Evolutionary conservation across 2,888 invertebrate species (phyloP).

Genomic region (Syritta pipiens): DNA sequence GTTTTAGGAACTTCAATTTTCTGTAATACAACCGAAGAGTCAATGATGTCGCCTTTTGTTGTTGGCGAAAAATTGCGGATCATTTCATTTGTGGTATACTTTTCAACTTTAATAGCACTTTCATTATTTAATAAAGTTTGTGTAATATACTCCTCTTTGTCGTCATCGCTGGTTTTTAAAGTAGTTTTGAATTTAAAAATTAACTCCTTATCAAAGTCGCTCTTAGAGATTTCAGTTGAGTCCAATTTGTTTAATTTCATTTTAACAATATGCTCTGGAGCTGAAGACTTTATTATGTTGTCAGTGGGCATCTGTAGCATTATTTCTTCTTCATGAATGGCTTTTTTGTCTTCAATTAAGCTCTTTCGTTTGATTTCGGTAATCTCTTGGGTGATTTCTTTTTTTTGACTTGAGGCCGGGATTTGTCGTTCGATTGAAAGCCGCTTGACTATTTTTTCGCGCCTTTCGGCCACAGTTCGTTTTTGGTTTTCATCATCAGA

Average conservation of each 20-base stretch:
- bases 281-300: constrained; percentile 78
- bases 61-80: constrained; percentile 61
- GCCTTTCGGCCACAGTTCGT: constrained; percentile 87
- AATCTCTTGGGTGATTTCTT: constrained; percentile 87
- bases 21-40: not conserved
- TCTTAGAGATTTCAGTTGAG: constrained; percentile 76
- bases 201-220: constrained; percentile 78
- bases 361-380: constrained; percentile 86
- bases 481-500: constrained; percentile 84
- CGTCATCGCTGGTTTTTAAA: too few species aligned
- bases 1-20: too few species aligned
- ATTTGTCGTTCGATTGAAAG: constrained; percentile 85
- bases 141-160: too few species aligned
- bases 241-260: constrained; percentile 79
- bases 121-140: too few species aligned
- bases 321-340: constrained; percentile 79
- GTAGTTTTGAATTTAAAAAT: constrained; percentile 78
- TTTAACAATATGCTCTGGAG: constrained; percentile 78
- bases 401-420: constrained; percentile 86
- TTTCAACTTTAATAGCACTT: constrained; percentile 72
- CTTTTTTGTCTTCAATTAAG: constrained; percentile 79
- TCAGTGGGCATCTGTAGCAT: constrained; percentile 79
- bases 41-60: constrained; percentile 46
- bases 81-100: constrained; percentile 54
- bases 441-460: constrained; percentile 87